A percentile compares a stretch with the other conserved stretches of the same genome.
Evolutionary conservation across 2,797 vertebrate genomes (phyloP).

Genomic region (Synanceia verrucosa): DNA sequence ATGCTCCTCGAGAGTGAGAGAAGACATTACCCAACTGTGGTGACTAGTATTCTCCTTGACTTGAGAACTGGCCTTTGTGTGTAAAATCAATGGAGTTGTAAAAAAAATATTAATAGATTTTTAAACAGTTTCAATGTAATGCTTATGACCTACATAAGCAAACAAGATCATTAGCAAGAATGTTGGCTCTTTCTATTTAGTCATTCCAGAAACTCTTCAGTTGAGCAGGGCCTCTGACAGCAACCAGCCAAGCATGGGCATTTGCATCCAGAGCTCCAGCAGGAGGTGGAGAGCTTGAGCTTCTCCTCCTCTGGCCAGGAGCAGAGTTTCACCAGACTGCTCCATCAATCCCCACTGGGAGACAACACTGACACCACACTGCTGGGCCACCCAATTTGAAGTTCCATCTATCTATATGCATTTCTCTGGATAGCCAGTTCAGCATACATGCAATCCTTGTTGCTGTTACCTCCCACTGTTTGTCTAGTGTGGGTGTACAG

Average conservation of each 20-base stretch:
- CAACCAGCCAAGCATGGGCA: too few relatives aligned
- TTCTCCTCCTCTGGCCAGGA: too few relatives aligned
- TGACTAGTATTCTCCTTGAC: not conserved
- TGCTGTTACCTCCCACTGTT: conserved; percentile 11
- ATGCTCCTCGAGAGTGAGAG: not conserved
- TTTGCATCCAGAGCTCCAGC: too few relatives aligned
- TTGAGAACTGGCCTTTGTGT: not conserved
- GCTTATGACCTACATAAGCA: not conserved
- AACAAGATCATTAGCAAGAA: not conserved
- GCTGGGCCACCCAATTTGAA: too few relatives aligned
- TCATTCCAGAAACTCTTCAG: not conserved
- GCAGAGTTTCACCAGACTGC: not conserved
- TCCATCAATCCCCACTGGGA: not conserved
- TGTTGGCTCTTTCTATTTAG: not conserved
- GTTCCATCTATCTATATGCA: not conserved
- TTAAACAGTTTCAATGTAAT: not conserved
- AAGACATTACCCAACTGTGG: not conserved
- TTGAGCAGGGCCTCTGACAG: too few relatives aligned
- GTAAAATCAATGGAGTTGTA: not conserved
- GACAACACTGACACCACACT: not conserved
- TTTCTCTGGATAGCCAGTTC: not conserved
- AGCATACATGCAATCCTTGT: not conserved
- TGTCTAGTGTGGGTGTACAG: conserved; percentile 20
- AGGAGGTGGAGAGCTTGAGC: too few relatives aligned
- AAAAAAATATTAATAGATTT: not conserved